phyloP scores from a whole-genome alignment of 2,797 vertebrate species.

The Enteromius anoplus region DNA sequence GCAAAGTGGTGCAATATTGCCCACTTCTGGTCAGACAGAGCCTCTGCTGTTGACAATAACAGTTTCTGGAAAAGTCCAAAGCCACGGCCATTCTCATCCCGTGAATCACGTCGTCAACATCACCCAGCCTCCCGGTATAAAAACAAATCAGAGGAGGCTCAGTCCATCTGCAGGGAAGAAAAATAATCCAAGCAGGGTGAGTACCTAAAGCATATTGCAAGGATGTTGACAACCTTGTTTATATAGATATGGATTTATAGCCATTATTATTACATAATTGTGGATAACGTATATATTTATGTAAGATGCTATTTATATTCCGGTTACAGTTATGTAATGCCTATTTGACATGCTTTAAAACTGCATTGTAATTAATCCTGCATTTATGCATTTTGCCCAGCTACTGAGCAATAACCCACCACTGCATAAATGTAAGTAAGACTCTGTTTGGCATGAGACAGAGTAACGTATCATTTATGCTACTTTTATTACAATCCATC shows the following conservation, averaged over 20 bases:
- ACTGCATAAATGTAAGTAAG: constrained; percentile 16
- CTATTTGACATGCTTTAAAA: background rate
- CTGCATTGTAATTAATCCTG: background rate
- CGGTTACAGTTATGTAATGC: background rate
- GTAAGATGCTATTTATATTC: background rate
- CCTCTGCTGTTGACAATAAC: constrained; percentile 57
- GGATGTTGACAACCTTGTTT: background rate
- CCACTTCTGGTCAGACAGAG: constrained; percentile 62
- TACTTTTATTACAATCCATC: background rate
- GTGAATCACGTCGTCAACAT: constrained; percentile 68
- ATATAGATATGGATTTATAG: background rate
- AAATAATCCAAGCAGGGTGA: constrained; percentile 32
- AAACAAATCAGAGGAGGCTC: constrained; percentile 51
- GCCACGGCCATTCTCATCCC: constrained; percentile 50
- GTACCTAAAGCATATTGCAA: constrained; percentile 11
- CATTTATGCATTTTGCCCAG: background rate
- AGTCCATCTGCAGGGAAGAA: constrained; percentile 32
- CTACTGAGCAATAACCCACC: background rate
- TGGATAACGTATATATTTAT: background rate
- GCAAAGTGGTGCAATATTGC: constrained; percentile 47
- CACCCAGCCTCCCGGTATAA: constrained; percentile 69
- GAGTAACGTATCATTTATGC: background rate
- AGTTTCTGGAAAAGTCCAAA: constrained; percentile 78
- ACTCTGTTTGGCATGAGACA: constrained; percentile 5
- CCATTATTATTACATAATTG: background rate